These are phyloP conservation scores for Pipa parva DNA, from an alignment of 2,113 vertebrate genomes.

Conservation along the genomic window DNA sequence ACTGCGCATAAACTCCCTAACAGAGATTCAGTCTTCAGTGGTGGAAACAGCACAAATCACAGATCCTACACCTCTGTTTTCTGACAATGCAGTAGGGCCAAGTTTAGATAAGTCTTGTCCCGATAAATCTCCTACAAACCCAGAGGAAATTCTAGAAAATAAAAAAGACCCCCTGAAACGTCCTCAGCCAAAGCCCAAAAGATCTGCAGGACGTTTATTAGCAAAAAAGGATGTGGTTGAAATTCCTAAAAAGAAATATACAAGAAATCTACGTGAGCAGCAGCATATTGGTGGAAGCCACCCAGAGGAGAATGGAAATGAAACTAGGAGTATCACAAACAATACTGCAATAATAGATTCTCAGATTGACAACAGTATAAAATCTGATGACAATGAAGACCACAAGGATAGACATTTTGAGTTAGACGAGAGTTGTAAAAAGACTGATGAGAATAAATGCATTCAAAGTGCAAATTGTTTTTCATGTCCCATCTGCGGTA, in stretches of 20 bases:
- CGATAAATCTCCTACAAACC: not conserved
- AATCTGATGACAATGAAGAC: constrained; percentile 52
- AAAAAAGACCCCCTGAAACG: constrained; percentile 57
- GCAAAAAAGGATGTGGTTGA: constrained; percentile 72
- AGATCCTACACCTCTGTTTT: constrained; percentile 11
- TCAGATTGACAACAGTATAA: not conserved
- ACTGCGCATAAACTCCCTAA: not conserved
- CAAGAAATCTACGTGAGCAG: constrained; percentile 58
- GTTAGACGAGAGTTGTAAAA: constrained; percentile 17
- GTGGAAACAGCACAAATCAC: not conserved
- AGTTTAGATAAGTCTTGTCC: not conserved
- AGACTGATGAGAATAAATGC: constrained; percentile 48
- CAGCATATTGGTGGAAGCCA: constrained; percentile 48
- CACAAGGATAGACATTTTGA: constrained; percentile 38
- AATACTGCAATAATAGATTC: constrained; percentile 40
- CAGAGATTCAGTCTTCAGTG: constrained; percentile 9
- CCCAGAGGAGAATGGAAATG: not conserved
- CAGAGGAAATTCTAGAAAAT: constrained; percentile 49
- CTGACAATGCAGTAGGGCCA: not conserved
- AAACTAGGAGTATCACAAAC: not conserved
- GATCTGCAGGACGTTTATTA: constrained; percentile 65
- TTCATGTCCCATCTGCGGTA: constrained; percentile 64
- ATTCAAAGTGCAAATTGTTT: constrained; percentile 53
- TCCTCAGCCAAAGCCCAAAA: constrained; percentile 58
- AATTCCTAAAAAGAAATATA: constrained; percentile 70